A percentile compares a stretch with the other conserved stretches of the same genome.
Evolutionary conservation across 2,888 invertebrate species (phyloP).

Genomic region (Noctua fimbriata): DNA sequence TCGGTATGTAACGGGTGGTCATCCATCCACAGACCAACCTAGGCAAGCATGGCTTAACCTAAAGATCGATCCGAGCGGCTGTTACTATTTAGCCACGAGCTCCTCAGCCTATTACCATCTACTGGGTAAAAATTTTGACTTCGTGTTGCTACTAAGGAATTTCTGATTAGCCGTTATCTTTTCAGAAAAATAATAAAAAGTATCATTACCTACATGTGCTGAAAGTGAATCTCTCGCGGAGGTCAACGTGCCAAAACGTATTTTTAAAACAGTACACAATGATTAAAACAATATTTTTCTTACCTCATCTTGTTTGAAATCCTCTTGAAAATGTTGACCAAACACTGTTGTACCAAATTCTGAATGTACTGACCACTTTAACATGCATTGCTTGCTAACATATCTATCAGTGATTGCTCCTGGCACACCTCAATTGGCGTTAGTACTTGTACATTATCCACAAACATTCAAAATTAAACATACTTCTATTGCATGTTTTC

Average conservation of each 20-base stretch:
- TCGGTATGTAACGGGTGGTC: too few relatives aligned
- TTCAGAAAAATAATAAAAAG: background rate
- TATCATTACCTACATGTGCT: background rate
- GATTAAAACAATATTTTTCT: constrained; percentile 71
- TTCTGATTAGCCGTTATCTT: background rate
- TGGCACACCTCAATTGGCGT: constrained; percentile 60
- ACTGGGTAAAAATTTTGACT: background rate
- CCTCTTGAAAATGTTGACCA: constrained; percentile 70
- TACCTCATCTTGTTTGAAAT: constrained; percentile 73
- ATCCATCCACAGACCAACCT: too few relatives aligned
- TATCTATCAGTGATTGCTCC: constrained; percentile 50
- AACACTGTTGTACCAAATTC: constrained; percentile 68
- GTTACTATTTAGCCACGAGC: too few relatives aligned
- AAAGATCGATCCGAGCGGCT: too few relatives aligned
- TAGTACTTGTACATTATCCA: constrained; percentile 69
- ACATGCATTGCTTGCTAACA: constrained; percentile 53
- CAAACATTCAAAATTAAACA: constrained; percentile 71
- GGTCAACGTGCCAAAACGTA: constrained; percentile 36
- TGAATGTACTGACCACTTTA: constrained; percentile 57
- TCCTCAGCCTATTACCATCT: background rate
- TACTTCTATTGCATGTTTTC: constrained; percentile 59
- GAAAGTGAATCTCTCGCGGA: constrained; percentile 58
- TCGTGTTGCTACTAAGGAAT: background rate
- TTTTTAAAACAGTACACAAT: constrained; percentile 45
- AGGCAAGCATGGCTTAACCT: too few relatives aligned